Evolutionary conservation across 2,113 vertebrate genomes (phyloP).

Genomic region (Amazona vittata): DNA sequence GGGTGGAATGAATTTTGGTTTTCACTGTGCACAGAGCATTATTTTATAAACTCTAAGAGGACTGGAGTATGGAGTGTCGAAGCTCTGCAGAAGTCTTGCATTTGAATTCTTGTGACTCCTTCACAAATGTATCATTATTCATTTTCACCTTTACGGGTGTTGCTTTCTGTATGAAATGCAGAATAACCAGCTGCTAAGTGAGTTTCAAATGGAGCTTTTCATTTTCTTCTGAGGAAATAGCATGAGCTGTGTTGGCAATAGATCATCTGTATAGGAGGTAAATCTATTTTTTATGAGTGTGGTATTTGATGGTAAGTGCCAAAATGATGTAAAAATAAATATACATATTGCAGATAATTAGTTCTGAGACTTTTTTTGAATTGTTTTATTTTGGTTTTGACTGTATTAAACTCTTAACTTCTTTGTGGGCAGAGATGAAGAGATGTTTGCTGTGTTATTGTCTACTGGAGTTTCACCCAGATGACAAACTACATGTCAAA

Average conservation of each 20-base stretch:
- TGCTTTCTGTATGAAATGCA: slow-evolving; percentile 50
- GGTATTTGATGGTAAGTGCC: slow-evolving; percentile 25
- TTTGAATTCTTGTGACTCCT: slow-evolving; percentile 69
- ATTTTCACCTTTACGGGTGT: slow-evolving; percentile 59
- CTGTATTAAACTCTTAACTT: neutral
- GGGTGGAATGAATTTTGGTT: neutral
- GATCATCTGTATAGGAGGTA: slow-evolving; percentile 52
- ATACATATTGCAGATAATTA: slow-evolving; percentile 44
- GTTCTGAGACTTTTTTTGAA: neutral
- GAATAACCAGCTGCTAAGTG: slow-evolving; percentile 67
- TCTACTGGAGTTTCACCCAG: neutral
- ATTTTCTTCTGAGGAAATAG: slow-evolving; percentile 64
- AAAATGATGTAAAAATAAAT: slow-evolving; percentile 46
- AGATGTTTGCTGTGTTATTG: neutral
- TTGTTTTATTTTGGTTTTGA: neutral
- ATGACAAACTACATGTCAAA: neutral
- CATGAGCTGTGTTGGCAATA: slow-evolving; percentile 26
- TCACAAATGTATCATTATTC: slow-evolving; percentile 50
- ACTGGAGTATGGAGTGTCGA: slow-evolving; percentile 50
- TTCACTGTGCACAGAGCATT: neutral
- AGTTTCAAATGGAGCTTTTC: slow-evolving; percentile 67
- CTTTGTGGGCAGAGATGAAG: neutral
- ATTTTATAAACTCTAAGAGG: slow-evolving; percentile 53
- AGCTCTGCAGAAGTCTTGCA: slow-evolving; percentile 52
- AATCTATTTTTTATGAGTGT: slow-evolving; percentile 38